Percentiles rank a stretch among this genome's conserved stretches.
Evolutionary conservation across 2,888 invertebrate genomes (phyloP).

Genomic region (Gastrophysa polygoni): DNA sequence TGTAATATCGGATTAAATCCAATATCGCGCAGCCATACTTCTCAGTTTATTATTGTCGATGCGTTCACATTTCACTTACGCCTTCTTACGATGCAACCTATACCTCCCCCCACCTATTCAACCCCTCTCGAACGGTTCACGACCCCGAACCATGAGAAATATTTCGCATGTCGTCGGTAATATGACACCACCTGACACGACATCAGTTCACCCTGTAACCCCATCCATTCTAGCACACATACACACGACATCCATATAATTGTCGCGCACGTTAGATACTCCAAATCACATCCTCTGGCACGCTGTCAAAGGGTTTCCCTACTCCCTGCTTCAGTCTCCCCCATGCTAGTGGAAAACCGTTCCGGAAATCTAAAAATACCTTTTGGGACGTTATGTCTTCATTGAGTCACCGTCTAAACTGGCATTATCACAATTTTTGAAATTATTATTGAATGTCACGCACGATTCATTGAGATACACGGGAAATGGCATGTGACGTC

Average conservation of each 20-base stretch:
- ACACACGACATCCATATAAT: conserved; percentile 41
- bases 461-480: no score
- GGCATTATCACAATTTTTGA: no score
- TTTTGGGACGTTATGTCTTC: no score
- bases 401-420: no score
- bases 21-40: no score
- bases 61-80: no score
- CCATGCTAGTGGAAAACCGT: not conserved
- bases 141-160: conserved; percentile 18
- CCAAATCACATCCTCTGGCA: conserved; percentile 44
- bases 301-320: conserved; percentile 45
- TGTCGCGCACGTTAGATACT: conserved; percentile 45
- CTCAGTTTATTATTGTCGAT: no score
- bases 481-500: no score
- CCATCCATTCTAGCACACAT: conserved; percentile 20
- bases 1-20: no score
- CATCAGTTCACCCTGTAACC: conserved; percentile 27
- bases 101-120: not conserved
- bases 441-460: no score
- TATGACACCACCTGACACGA: conserved; percentile 17
- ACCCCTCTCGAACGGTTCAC: conserved; percentile 5
- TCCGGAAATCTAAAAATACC: no score
- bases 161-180: conserved; percentile 27
- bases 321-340: conserved; percentile 25
- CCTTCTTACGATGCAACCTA: no score